These are phyloP conservation scores for Lithobates sylvaticus DNA, from an alignment of 2,797 vertebrate genomes.

Conservation along the genomic window DNA sequence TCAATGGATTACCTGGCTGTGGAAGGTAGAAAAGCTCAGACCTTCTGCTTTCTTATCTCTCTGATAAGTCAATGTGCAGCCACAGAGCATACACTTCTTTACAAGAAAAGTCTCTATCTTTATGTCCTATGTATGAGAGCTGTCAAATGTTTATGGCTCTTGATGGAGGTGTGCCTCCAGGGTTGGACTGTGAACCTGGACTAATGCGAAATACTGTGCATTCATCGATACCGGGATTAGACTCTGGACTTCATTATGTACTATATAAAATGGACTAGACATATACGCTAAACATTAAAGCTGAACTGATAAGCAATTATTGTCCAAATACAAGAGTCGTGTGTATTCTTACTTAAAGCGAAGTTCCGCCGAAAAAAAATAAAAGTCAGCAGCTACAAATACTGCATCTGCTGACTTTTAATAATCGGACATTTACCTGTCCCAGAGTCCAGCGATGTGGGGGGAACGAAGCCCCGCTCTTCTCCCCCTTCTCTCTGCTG, in stretches of 20 bases:
- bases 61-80: slow-evolving; percentile 4
- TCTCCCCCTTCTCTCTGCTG: no score
- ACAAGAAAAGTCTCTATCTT: slow-evolving; percentile 19
- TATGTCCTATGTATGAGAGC: slow-evolving; percentile 26
- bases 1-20: slow-evolving; percentile 60
- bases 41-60: slow-evolving; percentile 2
- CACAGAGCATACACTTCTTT: slow-evolving; percentile 1
- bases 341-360: no score
- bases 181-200: slow-evolving; percentile 52
- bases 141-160: slow-evolving; percentile 47
- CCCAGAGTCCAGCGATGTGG: no score
- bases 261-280: slow-evolving; percentile 15
- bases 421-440: no score
- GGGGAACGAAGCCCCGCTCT: no score
- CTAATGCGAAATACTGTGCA: slow-evolving; percentile 33
- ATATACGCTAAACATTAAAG: neutral
- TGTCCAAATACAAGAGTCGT: no score
- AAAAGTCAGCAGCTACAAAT: no score
- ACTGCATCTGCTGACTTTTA: no score
- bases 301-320: no score
- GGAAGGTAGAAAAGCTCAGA: slow-evolving; percentile 32
- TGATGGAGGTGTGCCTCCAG: slow-evolving; percentile 34
- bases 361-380: no score
- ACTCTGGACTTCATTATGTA: slow-evolving; percentile 11
- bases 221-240: slow-evolving; percentile 20